Percentiles rank a stretch among this genome's conserved stretches.
These are phyloP conservation scores for Monochamus alternatus DNA, from an alignment of 2,888 invertebrate genomes.

Conservation along the genomic window DNA sequence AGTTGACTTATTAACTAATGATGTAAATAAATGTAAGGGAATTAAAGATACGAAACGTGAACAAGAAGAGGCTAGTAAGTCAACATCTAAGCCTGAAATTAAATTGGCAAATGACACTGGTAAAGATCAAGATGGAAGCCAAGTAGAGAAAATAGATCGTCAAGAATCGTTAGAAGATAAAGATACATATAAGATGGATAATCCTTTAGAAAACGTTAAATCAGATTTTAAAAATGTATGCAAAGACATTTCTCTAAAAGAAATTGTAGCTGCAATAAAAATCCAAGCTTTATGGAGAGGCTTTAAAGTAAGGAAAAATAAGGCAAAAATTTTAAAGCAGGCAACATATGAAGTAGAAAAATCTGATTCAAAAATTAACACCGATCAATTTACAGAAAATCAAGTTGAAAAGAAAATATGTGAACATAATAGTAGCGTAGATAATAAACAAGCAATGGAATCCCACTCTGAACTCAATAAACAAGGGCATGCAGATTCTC, in stretches of 20 bases:
- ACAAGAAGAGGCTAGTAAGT: background rate
- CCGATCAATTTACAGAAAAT: background rate
- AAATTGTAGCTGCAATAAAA: conserved; percentile 45
- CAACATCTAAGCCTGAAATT: background rate
- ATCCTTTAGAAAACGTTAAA: background rate
- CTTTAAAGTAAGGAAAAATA: conserved; percentile 46
- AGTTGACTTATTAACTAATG: background rate
- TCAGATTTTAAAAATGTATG: background rate
- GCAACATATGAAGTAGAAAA: background rate
- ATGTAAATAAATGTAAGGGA: background rate
- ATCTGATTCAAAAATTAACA: no score
- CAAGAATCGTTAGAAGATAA: conserved; percentile 48
- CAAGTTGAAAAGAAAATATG: background rate
- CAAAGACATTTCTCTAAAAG: background rate
- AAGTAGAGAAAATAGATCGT: conserved; percentile 39
- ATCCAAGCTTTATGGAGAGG: conserved; percentile 56
- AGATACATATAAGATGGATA: conserved; percentile 44
- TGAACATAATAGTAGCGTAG: no score
- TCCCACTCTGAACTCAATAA: no score
- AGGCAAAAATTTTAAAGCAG: conserved; percentile 46
- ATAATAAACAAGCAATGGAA: no score
- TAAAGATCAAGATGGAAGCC: background rate
- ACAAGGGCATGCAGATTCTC: no score
- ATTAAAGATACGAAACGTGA: background rate
- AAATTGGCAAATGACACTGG: background rate